Evolutionary conservation across 2,797 vertebrate species (phyloP), one percentile per base, ranked within the genome.

Genomic region (Kryptolebias ocellatus): DNA sequence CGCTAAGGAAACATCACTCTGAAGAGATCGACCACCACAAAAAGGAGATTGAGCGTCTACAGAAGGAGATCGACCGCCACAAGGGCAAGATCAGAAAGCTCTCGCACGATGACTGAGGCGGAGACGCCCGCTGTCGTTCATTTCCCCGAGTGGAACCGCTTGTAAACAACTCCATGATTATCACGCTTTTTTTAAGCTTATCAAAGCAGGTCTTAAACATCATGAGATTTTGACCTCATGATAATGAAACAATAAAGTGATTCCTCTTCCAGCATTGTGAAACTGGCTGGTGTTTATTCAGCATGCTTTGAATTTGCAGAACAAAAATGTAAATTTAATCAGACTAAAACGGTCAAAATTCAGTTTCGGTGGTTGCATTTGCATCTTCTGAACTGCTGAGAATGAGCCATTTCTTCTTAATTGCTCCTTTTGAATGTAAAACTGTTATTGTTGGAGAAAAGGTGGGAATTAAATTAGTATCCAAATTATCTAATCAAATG

Each of bases 11-110:
- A 24, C 95, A 98, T 76, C 96, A 98, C 0, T 60, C 92, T 46
- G 96, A 97, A 0, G 97, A 99, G 89, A 98, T 99, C 0, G 74
- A 85, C 0, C 95, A 98, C 71, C 95, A 96, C 80, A 92, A 93
- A 83, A 94, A 95, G 62, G 96, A 98, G 87, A 96, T 98, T 2
- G 95, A 97, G 50, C 95, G 95, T 1, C 91, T 98, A 86, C 94
- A 96, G 80, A 95, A 91, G 29, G 96, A 97, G 75, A 97, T 98
- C 0, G 92, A 96, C 67, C 94, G 96, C 9, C 96, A 96, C 71
- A 93, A 95, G 92, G 83, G 93, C 52, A 96, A 95, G 83, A 96
- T 99, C 73, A 93, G 94, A 75, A 87, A 91, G 54, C 93, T 99
- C 1, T 92, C 92, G 20, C 67, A 93, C 3, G 90, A 94, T 0